Base-by-base conservation (phyloP, 2,888 invertebrate genomes). In the Lasioglossum oenotherae region DNA sequence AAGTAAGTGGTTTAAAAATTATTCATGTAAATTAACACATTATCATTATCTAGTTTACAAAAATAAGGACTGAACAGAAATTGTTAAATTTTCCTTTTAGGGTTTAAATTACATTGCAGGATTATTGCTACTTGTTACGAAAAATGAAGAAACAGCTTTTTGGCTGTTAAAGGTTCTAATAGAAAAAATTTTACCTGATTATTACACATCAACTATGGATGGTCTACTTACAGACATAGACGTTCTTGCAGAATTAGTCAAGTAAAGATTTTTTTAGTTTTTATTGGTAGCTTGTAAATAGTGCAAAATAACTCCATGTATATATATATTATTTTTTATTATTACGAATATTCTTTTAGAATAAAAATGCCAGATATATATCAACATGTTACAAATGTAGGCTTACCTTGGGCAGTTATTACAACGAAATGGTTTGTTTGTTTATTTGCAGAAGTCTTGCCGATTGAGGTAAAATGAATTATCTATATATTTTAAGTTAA, bases 351-450 rank as follows among this genome's bases (percentile, higher is more conserved):
- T 83, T 82, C 8, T 91, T 94, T 78, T 92, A 98, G 97, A 94
- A 96, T 97, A 90, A 97, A 97, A 95, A 97, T 97, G 93, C 98
- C 99, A 16, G 97, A 97, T 92, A 97, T 99, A 8, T 97, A 98
- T 95, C 96, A 97, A 87, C 98, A 98, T 95, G 97, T 99, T 88
- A 97, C 97, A 90, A 96, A 97, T 92, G 95, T 98, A 92, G 98
- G 98, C 83, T 96, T 99, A 91, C 98, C 98, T 23, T 99, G 98
- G 98, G 97, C 98, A 79, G 97, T 99, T 83, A 97, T 99, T 92
- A 97, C 98, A 46, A 98, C 98, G 83, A 99, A 99, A 96, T 99
- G 99, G 99, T 99, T 99, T 94, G 98, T 99, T 92, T 99, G 99
- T 94, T 96, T 99, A 77, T 99, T 98, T 95, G 98, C 98, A 78